phyloP scores from a whole-genome alignment of 2,113 vertebrate genomes.

The Centropristis striata region DNA sequence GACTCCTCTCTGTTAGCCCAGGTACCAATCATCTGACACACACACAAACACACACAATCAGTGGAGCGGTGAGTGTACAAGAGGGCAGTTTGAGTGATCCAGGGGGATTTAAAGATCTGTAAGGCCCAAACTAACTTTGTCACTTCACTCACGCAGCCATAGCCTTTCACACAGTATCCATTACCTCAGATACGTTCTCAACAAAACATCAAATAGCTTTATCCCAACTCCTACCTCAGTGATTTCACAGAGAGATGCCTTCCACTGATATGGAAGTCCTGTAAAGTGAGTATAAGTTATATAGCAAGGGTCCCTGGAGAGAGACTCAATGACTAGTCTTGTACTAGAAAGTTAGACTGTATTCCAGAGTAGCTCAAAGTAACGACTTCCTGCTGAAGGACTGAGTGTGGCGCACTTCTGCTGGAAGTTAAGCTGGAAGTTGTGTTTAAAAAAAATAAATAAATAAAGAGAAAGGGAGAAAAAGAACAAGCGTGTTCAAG shows the following conservation, averaged over 20 bases:
- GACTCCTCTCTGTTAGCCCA: conserved; percentile 80
- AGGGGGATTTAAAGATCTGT: conserved; percentile 78
- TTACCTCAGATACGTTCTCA: conserved; percentile 73
- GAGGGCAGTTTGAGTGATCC: conserved; percentile 77
- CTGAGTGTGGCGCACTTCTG: conserved; percentile 69
- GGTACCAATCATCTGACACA: conserved; percentile 79
- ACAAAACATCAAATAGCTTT: conserved; percentile 80
- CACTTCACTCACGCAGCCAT: conserved; percentile 76
- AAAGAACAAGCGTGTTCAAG: conserved; percentile 58
- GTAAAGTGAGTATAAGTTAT: conserved; percentile 82
- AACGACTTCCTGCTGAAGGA: conserved; percentile 68
- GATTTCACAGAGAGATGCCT: conserved; percentile 70
- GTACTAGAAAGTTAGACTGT: conserved; percentile 75
- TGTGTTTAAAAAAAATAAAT: conserved; percentile 57
- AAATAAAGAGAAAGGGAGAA: conserved; percentile 2
- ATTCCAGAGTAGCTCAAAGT: conserved; percentile 78
- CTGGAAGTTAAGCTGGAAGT: conserved; percentile 78
- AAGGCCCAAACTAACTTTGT: conserved; percentile 85
- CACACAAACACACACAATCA: conserved; percentile 72
- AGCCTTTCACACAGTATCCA: conserved; percentile 83
- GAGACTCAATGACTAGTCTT: conserved; percentile 72
- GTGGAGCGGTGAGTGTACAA: conserved; percentile 59
- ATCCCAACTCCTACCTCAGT: conserved; percentile 67
- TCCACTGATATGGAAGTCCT: conserved; percentile 79
- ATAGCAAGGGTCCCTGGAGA: conserved; percentile 74